Percentiles rank a stretch among this genome's conserved stretches.
phyloP scores from a whole-genome alignment of 2,888 invertebrate species.

The Mesoligia furuncula region DNA sequence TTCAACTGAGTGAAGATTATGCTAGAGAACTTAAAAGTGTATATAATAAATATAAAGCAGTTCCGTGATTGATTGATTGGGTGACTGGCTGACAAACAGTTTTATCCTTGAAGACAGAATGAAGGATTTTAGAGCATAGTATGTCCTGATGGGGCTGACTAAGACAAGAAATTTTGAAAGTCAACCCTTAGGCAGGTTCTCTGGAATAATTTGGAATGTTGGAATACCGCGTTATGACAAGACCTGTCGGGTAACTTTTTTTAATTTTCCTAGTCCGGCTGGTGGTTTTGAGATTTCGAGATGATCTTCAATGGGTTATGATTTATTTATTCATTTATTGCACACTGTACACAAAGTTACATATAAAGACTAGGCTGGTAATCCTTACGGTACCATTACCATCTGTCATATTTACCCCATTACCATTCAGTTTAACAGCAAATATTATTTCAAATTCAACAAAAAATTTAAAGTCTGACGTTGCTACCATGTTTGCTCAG shows the following conservation, averaged over 20 bases:
- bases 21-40: constrained; percentile 33
- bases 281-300: neutral
- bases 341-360: neutral
- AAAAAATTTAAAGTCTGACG: constrained; percentile 15
- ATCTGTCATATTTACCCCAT: neutral
- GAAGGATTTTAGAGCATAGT: neutral
- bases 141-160: neutral
- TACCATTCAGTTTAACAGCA: constrained; percentile 8
- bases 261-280: neutral
- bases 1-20: constrained; percentile 26
- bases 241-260: neutral
- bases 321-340: neutral
- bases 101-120: neutral
- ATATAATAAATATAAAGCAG: constrained; percentile 22
- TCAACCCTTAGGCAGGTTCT: neutral
- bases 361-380: too few species aligned
- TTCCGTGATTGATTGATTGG: constrained; percentile 25
- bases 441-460: constrained; percentile 36
- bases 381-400: neutral
- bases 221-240: neutral
- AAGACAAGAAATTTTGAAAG: neutral
- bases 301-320: neutral
- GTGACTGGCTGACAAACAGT: constrained; percentile 12
- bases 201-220: neutral
- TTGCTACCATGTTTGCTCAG: constrained; percentile 40